Percentiles rank a stretch among this genome's conserved stretches.
phyloP scores from a whole-genome alignment of 2,888 invertebrate genomes.

The Lobophora halterata region DNA sequence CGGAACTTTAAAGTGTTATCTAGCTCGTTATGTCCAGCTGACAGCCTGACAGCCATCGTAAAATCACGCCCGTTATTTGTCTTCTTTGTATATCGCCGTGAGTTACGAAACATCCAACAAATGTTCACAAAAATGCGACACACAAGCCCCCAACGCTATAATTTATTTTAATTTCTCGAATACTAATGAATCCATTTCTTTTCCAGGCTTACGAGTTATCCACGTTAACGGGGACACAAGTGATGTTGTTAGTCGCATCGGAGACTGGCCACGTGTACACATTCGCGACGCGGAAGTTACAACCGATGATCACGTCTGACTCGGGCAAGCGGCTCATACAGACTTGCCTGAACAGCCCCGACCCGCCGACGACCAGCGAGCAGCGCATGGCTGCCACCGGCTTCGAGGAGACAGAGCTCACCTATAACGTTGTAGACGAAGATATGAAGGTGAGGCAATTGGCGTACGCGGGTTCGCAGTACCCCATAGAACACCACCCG shows the following conservation, averaged over 20 bases:
- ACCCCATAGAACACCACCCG: conserved; percentile 85
- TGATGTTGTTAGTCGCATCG: conserved; percentile 99
- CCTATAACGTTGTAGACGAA: conserved; percentile 97
- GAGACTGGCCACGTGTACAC: conserved; percentile 99
- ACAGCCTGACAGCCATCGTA: conserved; percentile 9
- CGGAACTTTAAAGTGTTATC: conserved; percentile 12
- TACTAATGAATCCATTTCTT: conserved; percentile 30
- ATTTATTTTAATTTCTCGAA: conserved; percentile 20
- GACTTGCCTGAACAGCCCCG: conserved; percentile 98
- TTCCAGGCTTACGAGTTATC: conserved; percentile 98
- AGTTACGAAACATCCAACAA: conserved; percentile 32
- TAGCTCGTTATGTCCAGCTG: conserved; percentile 19
- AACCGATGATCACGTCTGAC: conserved; percentile 99
- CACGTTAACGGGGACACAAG: conserved; percentile 99
- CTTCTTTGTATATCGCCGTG: conserved; percentile 22
- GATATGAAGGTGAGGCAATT: conserved; percentile 98
- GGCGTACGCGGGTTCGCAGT: conserved; percentile 90
- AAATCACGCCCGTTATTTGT: conserved; percentile 17
- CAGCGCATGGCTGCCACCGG: conserved; percentile 99
- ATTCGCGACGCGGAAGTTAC: conserved; percentile 98
- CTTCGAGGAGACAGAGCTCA: conserved; percentile 98
- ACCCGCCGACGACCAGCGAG: conserved; percentile 92
- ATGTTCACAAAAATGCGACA: conserved; percentile 38
- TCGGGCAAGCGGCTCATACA: conserved; percentile 98
- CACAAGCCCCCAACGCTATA: conserved; percentile 14